Evolutionary conservation across 37 sponge, comb jelly and placozoan genomes (phyloP), one percentile per base, ranked within the genome.

Genomic region (Corticium candelabrum): DNA sequence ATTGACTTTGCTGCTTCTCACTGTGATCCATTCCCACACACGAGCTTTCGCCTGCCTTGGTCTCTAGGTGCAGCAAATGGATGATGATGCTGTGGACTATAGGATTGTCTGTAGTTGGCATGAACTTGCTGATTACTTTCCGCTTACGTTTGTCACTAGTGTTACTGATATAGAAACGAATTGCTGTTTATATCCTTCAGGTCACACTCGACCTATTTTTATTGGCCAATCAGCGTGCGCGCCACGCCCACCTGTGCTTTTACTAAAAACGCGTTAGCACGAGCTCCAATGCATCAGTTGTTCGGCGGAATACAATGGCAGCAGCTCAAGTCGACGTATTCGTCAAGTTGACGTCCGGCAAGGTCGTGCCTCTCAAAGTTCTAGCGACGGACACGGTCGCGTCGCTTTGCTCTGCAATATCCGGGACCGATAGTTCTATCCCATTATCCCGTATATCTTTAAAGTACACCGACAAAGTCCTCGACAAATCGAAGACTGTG

Each of bases 301-400:
- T n/a, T n/a, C n/a, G n/a, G n/a, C n/a, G n/a, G n/a, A n/a, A n/a
- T n/a, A n/a, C n/a, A n/a, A 50, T 50, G 62, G 62, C 62, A 50
- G 62, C 15, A 50, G 62, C 62, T 50, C 62, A 50, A 50, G 62
- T 70, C 32, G 73, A 70, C 73, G 73, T 70, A 7, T 70, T n/a
- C 73, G 31, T 70, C 73, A 70, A 70, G 36, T 15, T 70, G 31
- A 29, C 73, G 73, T 35, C 35, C 29, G 73, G 73, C 36, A 29
- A 34, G 35, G 73, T 70, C 73, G 73, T 70, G 5, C 73, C 73
- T 4, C 73, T 70, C n/a, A 70, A 70, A 15, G 73, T 70, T n/a
- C 7, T n/a, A 7, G 73, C 73, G 29, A 15, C 73, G n/a, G 31
- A 4, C n/a, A 70, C 73, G 29, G 21, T 70, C 31, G 73, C 73